Base-by-base conservation (phyloP, 2,113 vertebrate genomes). In the Cryptotis parvus region DNA sequence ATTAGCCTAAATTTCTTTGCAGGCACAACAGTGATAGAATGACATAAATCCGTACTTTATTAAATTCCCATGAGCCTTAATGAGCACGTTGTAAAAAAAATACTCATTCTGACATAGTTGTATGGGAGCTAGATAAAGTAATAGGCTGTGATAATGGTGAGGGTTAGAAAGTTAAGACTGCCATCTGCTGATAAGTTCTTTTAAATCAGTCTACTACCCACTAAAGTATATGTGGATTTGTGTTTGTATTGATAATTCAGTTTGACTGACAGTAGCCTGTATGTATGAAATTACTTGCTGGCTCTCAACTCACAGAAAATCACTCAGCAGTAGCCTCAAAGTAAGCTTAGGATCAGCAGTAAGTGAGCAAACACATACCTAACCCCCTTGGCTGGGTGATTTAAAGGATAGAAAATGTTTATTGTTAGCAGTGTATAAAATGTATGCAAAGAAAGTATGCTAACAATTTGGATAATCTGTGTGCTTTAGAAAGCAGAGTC, bases 151-250 rank as follows among this genome's bases (percentile, higher is more conserved):
- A 76, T 81, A 81, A 91, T 94, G 91, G 89, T 16, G 70, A 87
- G 39, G 89, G 95, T 96, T 97, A 95, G 97, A 97, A 98, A 98
- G 98, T 98, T 98, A 98, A 99, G 98, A 98, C 98, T 99, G 99
- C 99, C 99, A 99, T 98, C 99, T 99, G 97, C 98, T 99, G 99
- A 98, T 98, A 94, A 98, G 91, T 96, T 98, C 95, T 89, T 91
- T 96, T 80, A 97, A 97, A 95, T 93, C 92, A 95, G 41, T 96
- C 97, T 97, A 89, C 77, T 95, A 45, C 72, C 91, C 74, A 83
- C 43, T 94, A 84, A 95, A 96, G 91, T 91, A 37, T 85, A 58
- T 88, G 49, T 55, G 61, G 79, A 77, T 90, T 89, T 95, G 96
- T 85, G 31, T 96, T 96, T 96, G 96, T 97, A 95, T 82, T 96